These are phyloP conservation scores for Elephas maximus DNA, from an alignment of 2,113 vertebrate genomes.

Conservation along the genomic window DNA sequence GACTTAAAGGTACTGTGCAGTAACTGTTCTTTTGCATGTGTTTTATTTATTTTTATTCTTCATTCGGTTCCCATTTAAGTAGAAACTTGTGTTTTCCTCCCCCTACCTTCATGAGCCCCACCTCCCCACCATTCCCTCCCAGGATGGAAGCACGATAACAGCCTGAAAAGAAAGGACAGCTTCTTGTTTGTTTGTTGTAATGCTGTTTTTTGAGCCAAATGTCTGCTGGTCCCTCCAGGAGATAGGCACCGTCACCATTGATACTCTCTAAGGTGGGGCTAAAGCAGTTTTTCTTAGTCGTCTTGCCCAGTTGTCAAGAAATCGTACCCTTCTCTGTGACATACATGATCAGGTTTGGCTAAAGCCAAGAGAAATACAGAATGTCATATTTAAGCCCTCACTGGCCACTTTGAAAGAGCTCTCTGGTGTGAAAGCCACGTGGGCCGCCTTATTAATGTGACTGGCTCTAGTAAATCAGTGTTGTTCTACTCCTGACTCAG, in stretches of 20 bases:
- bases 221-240: neutral
- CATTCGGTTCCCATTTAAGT: neutral
- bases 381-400: neutral
- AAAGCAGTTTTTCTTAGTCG: neutral
- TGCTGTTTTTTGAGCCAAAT: neutral
- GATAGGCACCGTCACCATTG: neutral
- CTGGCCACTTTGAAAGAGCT: neutral
- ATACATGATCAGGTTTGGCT: neutral
- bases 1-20: neutral
- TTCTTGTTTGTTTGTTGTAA: neutral
- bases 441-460: neutral
- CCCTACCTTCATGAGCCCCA: too few species aligned
- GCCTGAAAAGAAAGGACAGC: neutral
- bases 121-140: neutral
- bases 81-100: neutral
- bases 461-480: neutral
- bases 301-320: neutral
- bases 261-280: neutral
- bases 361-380: neutral
- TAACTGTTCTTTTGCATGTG: rapidly evolving
- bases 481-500: neutral
- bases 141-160: neutral
- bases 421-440: neutral
- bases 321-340: neutral
- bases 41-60: neutral